phyloP scores from a whole-genome alignment of 2,888 invertebrate species.

The Macrosoma leucophasiata region DNA sequence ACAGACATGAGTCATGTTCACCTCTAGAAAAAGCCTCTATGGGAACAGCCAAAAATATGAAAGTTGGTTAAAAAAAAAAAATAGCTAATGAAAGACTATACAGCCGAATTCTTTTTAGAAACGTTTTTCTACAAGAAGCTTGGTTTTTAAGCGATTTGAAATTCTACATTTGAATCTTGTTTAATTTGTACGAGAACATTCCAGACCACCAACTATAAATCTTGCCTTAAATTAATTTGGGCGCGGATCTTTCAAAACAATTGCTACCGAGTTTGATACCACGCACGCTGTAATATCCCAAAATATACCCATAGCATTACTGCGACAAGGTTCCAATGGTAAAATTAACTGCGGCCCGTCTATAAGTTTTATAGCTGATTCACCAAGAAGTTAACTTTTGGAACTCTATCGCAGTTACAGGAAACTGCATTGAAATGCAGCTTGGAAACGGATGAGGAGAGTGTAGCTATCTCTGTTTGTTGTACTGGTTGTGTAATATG shows the following conservation, averaged over 20 bases:
- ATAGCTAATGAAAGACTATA: too few species aligned
- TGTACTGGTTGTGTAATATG: slow-evolving; percentile 24
- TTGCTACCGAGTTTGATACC: too few species aligned
- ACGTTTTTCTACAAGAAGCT: too few species aligned
- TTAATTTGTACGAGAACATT: too few species aligned
- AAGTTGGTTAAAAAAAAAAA: too few species aligned
- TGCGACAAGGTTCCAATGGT: slow-evolving; percentile 33
- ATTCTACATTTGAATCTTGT: too few species aligned
- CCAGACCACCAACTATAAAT: too few species aligned
- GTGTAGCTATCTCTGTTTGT: slow-evolving; percentile 38
- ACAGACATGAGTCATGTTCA: too few species aligned
- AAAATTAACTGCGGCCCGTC: slow-evolving; percentile 22
- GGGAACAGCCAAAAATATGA: too few species aligned
- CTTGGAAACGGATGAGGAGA: slow-evolving; percentile 28
- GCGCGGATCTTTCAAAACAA: slow-evolving; percentile 38
- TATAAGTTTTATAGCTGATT: slow-evolving; percentile 18
- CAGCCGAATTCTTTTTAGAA: too few species aligned
- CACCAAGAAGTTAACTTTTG: slow-evolving; percentile 33
- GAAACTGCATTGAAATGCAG: slow-evolving; percentile 51
- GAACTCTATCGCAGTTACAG: slow-evolving; percentile 42
- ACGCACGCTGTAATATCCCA: slow-evolving; percentile 35
- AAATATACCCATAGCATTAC: slow-evolving; percentile 33
- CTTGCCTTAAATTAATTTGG: slow-evolving; percentile 32
- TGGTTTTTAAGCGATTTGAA: too few species aligned
- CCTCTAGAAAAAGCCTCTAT: too few species aligned